Base-by-base conservation (phyloP, 2,888 invertebrate species). In the Callyntrura guangdongensis region DNA sequence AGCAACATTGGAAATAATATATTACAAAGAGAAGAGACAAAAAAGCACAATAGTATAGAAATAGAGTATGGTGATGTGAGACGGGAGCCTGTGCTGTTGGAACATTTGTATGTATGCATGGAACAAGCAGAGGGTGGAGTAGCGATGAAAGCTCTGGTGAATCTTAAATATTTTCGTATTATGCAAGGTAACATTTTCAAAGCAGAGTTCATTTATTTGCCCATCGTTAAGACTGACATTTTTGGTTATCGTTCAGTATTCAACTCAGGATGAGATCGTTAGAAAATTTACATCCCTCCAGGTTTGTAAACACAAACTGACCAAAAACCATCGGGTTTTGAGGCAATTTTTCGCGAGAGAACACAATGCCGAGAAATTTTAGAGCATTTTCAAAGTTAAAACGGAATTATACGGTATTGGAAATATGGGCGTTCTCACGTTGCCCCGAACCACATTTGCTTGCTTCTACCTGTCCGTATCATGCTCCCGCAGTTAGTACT, bases 241-340 rank as follows among this genome's bases (percentile, higher is more conserved):
- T 36, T 36, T 2, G 36, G 36, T 36, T 2, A 6, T 85, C 36
- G 74, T 89, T 89, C 84, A 67, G 27, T 84, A 89, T 89, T 89
- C 89, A 74, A 56, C 64, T 89, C 89, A 89, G 45, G 84, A 83
- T 83, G 27, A 85, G 61, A 84, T 89, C 77, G 85, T 89, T 89
- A 89, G 83, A 83, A 72, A 88, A 64, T 86, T 88, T 82, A 27
- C 69, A 36, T 72, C 82, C 79, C 86, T 86, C 79, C 67, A 79
- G 49, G 56, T n/a, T 49, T 69, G 74, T 61, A 59, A 17, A 74
- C 14, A 14, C 12, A 67, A 14, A 67, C 4, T 67, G 27, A 67
- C 27, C 27, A 25, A 8, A 53, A 2, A 36, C 12, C 11, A 17
- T 3, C 20, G n/a, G 5, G 9, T 45, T 6, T 25, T 77, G 72